These are phyloP conservation scores for Drosophila saltans DNA, from an alignment of 1,140 invertebrate genomes.

Conservation along the genomic window DNA sequence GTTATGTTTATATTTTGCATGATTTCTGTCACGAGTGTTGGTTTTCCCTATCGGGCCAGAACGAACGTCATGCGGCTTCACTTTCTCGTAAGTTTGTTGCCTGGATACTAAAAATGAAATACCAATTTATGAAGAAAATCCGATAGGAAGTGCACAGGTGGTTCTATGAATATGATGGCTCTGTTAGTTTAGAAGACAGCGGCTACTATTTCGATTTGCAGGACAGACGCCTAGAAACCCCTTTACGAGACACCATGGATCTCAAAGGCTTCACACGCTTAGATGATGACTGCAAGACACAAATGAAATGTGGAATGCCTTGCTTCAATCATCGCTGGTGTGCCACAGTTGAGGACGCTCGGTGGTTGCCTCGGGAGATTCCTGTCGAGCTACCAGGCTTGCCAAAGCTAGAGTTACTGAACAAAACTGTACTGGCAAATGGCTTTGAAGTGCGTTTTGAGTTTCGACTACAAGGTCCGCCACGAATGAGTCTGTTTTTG, in stretches of 20 bases:
- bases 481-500: slow-evolving; percentile 84
- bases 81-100: slow-evolving; percentile 85
- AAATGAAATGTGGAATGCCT: slow-evolving; percentile 89
- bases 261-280: slow-evolving; percentile 85
- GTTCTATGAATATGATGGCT: slow-evolving; percentile 85
- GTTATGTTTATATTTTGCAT: slow-evolving; percentile 85
- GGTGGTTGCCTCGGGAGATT: slow-evolving; percentile 58
- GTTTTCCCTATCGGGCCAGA: slow-evolving; percentile 90
- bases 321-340: slow-evolving; percentile 86
- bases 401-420: slow-evolving; percentile 43
- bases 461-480: slow-evolving; percentile 85
- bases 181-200: slow-evolving; percentile 84
- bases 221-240: slow-evolving; percentile 87
- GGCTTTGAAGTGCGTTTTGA: slow-evolving; percentile 32
- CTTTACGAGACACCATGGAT: slow-evolving; percentile 83
- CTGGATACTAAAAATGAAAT: too few relatives aligned
- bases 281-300: slow-evolving; percentile 85
- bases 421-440: slow-evolving; percentile 33
- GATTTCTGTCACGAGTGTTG: slow-evolving; percentile 86
- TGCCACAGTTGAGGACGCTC: slow-evolving; percentile 39
- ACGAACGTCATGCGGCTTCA: slow-evolving; percentile 88
- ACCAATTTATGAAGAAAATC: not conserved
- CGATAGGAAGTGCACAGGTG: slow-evolving; percentile 86
- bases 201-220: slow-evolving; percentile 90
- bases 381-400: slow-evolving; percentile 49